Evolutionary conservation across 2,113 vertebrate species (phyloP), one percentile per base, ranked within the genome.

Genomic region (Cynoglossus semilaevis): DNA sequence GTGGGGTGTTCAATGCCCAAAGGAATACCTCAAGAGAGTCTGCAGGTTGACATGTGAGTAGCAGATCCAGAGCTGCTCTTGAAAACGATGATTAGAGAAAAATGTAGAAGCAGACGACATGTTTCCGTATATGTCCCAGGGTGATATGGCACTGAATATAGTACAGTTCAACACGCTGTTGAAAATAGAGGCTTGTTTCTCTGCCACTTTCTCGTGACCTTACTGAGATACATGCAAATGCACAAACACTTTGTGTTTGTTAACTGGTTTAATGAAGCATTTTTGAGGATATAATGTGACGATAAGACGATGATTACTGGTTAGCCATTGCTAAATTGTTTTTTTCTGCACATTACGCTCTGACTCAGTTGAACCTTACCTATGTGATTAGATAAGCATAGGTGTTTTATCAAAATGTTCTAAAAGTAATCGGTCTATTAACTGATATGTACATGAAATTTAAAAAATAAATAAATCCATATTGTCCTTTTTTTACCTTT

Each of bases 1-100:
- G 74, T 70, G 18, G 62, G 58, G 56, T 68, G 85, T 77, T 58
- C 58, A 82, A 69, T 63, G 67, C 77, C 63, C 70, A 70, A 22
- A 81, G 65, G 78, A 29, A 79, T 63, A 17, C 58, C 52, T 72
- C 53, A 50, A 44, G 36, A 15, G 64, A 61, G 16, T 35, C 8
- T 7, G 7, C 13, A 17, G 19, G 14, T 50, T 16, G 4, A 12
- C 0, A 15, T 38, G 0, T 53, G 61, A 78, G 54, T 76, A 70
- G 64, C 58, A 76, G 72, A 76, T 78, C 66, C 65, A 76, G 74
- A 40, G 65, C 66, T 63, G 44, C 67, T 63, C 56, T 69, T 37
- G 66, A 54, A 75, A 79, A 72, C 11, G 57, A 48, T 74, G 64
- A 82, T 82, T 74, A 79, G 70, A 72, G 70, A 53, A 71, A 66